Base-by-base conservation (phyloP, 1,140 invertebrate genomes). In the Panulirus ornatus region DNA sequence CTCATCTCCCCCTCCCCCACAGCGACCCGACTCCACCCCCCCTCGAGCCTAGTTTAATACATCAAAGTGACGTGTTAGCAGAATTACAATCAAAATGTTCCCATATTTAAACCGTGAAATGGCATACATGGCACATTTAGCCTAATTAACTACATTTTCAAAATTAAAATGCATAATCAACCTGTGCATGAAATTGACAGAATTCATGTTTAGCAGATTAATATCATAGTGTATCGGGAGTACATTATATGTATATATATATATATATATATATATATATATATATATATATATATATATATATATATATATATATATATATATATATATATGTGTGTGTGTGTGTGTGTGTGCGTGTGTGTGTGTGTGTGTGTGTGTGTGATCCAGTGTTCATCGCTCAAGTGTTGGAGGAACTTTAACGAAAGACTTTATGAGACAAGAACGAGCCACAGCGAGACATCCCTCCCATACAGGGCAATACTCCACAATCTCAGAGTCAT, bases 221-320 rank as follows among this genome's bases (percentile, higher is more conserved):
- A n/a, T n/a, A n/a, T n/a, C n/a, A n/a, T n/a, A n/a, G n/a, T n/a
- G n/a, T n/a, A n/a, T n/a, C n/a, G n/a, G n/a, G n/a, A n/a, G 22
- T 11, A 38, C 38, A 76, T 38, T 36, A 34, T 81, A 54, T 81
- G 36, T 81, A 54, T 81, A n/a, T 81, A 54, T 81, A 47, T 81
- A 27, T 81, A 47, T 81, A 19, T 81, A 47, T 81, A 54, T 81
- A 47, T 81, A 58, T 82, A 54, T 51, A 81, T 81, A 47, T 81
- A 81, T 81, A 47, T 81, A 47, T 78, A 40, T 78, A 78, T 40
- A 14, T 78, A 40, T 78, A 42, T 78, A 44, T 78, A 44, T 79
- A 51, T 51, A 81, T 81, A 47, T 81, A 81, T 81, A 47, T 78
- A 78, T 81, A 47, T 81, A 81, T 81, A 47, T 81, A 82, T 51